phyloP scores from a whole-genome alignment of 2,113 vertebrate species.

The Clarias macrocephalus region DNA sequence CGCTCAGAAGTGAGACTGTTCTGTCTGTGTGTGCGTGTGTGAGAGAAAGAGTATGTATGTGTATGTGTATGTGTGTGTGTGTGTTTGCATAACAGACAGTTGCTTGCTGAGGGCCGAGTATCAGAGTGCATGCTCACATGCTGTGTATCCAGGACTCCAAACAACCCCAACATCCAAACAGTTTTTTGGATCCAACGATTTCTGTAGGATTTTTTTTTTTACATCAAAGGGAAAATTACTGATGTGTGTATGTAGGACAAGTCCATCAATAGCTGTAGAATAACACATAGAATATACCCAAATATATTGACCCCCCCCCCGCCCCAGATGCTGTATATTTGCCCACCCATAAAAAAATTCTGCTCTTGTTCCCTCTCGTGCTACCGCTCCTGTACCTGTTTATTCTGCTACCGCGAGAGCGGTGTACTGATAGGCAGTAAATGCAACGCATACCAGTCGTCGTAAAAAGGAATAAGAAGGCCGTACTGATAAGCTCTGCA shows the following conservation, averaged over 20 bases:
- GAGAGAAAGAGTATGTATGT: neutral
- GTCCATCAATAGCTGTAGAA: too few relatives aligned
- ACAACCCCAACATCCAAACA: neutral
- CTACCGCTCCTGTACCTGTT: too few relatives aligned
- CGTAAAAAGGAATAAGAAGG: too few relatives aligned
- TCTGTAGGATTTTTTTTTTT: neutral
- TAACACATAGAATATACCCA: too few relatives aligned
- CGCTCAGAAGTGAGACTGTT: constrained; percentile 18
- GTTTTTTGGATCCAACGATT: neutral
- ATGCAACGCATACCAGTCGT: too few relatives aligned
- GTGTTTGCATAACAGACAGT: constrained; percentile 32
- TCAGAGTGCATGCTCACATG: neutral
- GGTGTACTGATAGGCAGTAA: too few relatives aligned
- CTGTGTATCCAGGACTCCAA: neutral
- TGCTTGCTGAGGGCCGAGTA: neutral
- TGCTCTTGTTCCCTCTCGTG: too few relatives aligned
- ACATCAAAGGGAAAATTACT: neutral
- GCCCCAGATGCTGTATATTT: too few relatives aligned
- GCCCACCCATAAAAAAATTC: too few relatives aligned
- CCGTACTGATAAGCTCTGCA: too few relatives aligned
- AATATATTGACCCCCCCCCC: too few relatives aligned
- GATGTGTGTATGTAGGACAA: neutral
- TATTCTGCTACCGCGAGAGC: too few relatives aligned
- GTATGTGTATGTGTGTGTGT: constrained; percentile 10
- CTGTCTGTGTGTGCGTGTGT: neutral